Evolutionary conservation across 2,797 vertebrate species (phyloP), one percentile per base, ranked within the genome.

Genomic region (Spizella passerina): DNA sequence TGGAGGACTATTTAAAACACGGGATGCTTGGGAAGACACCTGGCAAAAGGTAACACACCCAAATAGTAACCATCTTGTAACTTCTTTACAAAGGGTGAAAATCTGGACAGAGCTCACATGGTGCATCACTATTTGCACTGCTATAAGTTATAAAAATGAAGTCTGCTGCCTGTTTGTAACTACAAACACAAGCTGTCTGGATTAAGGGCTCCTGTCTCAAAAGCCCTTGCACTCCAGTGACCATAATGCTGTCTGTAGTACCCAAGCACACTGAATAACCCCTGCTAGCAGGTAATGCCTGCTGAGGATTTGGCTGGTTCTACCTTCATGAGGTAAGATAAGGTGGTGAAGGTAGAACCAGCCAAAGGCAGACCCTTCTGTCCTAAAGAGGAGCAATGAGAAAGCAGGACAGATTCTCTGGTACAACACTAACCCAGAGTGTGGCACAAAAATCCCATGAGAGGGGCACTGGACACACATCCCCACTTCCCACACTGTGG

Each of bases 71-170:
- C 30, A 19, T 34, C 24, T 43, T 23, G 7, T 21, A 75, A 43
- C 26, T 36, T 57, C 64, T 38, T 80, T 41, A 55, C 20, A 6
- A 26, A 23, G 20, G 13, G 32, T 64, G n/a, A 72, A 82, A 65
- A 64, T 13, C 29, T 10, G 12, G 19, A 52, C 9, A 61, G 16
- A 11, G 14, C 13, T 80, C 41, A 29, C 0, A 0, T 0, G 2
- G 7, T 1, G 2, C 34, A 29, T n/a, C 57, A 29, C 6, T 27
- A 59, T 57, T 59, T 76, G 68, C 47, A 41, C 7, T 32, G 24
- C 29, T 55, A 0, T 24, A 57, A 85, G n/a, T 36, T n/a, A 24
- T 1, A 14, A 39, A 86, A 57, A 19, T 36, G 14, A 82, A 82
- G 24, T 30, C 70, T 65, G 12, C 13, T 52, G 12, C 15, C 2